Percentiles rank a stretch among this genome's conserved stretches.
Evolutionary conservation across 2,797 vertebrate genomes (phyloP).

Genomic region (Peromyscus nudipes): DNA sequence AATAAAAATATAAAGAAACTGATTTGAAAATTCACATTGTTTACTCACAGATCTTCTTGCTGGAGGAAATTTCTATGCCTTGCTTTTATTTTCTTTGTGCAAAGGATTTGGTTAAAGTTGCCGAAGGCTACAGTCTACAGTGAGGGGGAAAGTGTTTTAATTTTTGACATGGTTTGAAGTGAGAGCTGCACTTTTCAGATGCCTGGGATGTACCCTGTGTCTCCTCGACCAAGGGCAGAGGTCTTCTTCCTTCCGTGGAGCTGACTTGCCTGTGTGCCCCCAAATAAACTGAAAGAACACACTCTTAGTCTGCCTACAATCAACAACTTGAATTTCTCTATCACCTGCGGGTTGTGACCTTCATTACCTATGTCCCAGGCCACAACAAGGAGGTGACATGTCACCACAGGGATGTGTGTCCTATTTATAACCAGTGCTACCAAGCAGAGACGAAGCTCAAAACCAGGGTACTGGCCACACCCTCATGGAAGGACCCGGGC

Average conservation of each 20-base stretch:
- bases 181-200: not conserved
- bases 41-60: not conserved
- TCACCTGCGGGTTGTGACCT: conserved; percentile 41
- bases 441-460: conserved; percentile 89
- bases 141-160: not conserved
- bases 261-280: not conserved
- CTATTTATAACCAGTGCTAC: conserved; percentile 85
- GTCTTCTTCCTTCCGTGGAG: not conserved
- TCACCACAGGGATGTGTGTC: conserved; percentile 82
- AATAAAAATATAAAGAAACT: conserved; percentile 28
- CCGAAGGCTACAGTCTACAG: not conserved
- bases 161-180: not conserved
- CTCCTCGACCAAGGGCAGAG: not conserved
- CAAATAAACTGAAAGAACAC: conserved; percentile 68
- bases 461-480: conserved; percentile 90
- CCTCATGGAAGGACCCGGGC: conserved; percentile 77
- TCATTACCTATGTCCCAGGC: conserved; percentile 81
- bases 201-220: not conserved
- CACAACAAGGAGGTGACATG: conserved; percentile 86
- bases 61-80: not conserved
- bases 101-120: conserved; percentile 23
- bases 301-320: conserved; percentile 43
- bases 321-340: conserved; percentile 53
- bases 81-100: conserved; percentile 60
- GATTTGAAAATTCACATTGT: conserved; percentile 41